These are phyloP conservation scores for Cephus runcator DNA, from an alignment of 2,888 invertebrate genomes.

Conservation along the genomic window DNA sequence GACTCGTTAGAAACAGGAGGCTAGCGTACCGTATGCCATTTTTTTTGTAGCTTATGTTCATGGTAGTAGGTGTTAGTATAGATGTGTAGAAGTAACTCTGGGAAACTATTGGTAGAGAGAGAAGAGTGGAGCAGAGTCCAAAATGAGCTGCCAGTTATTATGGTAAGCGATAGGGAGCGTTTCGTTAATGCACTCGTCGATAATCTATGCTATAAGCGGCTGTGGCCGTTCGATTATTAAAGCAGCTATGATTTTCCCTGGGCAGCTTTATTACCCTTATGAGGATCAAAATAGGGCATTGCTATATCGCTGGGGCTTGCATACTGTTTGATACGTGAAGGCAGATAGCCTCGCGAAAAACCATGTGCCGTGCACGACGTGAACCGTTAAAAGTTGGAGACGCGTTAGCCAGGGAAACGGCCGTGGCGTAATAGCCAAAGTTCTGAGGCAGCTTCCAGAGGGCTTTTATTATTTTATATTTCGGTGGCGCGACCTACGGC, in stretches of 20 bases:
- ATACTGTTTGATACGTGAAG: neutral
- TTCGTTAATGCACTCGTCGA: slow-evolving; percentile 14
- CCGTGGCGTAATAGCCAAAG: slow-evolving; percentile 62
- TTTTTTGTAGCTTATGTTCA: neutral
- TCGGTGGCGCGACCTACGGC: slow-evolving; percentile 38
- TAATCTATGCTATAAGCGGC: slow-evolving; percentile 33
- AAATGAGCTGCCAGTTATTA: neutral
- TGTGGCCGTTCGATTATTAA: slow-evolving; percentile 32
- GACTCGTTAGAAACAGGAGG: neutral
- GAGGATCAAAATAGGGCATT: neutral
- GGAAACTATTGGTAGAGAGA: neutral
- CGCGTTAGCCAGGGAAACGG: slow-evolving; percentile 57
- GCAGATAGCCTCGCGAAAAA: neutral
- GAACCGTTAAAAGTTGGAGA: slow-evolving; percentile 60
- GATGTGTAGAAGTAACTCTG: neutral
- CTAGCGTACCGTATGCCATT: neutral
- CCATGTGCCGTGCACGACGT: slow-evolving; percentile 24
- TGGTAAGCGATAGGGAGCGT: neutral
- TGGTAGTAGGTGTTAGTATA: neutral
- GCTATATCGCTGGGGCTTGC: neutral
- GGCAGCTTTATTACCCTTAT: neutral
- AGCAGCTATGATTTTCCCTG: neutral
- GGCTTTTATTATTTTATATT: slow-evolving; percentile 55
- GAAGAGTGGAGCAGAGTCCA: neutral
- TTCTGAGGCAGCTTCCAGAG: slow-evolving; percentile 30